Conservation (phyloP, 1,140 invertebrate genomes). For the Diorhabda carinulata region DNA sequence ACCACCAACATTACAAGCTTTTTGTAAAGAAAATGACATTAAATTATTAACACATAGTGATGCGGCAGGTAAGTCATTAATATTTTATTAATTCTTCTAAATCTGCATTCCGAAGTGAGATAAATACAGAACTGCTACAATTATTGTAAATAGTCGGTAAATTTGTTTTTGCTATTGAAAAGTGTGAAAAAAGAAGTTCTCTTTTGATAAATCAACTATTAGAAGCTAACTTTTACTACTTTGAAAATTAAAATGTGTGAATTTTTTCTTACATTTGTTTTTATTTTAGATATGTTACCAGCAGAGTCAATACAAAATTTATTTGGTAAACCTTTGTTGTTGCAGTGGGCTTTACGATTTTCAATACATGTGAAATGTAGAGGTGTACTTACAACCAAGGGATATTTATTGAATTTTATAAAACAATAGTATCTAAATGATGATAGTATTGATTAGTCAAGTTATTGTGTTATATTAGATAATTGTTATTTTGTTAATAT, state of each 20-base stretch:
- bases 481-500: too few relatives aligned
- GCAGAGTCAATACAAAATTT: conserved; percentile 50
- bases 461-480: too few relatives aligned
- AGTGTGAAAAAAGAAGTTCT: too few relatives aligned
- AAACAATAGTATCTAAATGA: not conserved
- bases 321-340: conserved; percentile 48
- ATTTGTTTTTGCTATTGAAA: not conserved
- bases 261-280: conserved; percentile 19
- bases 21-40: conserved; percentile 86
- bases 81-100: not conserved
- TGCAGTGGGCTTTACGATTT: conserved; percentile 76
- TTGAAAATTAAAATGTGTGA: conserved; percentile 1
- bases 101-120: not conserved
- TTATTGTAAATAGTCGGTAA: not conserved
- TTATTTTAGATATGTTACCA: conserved; percentile 59
- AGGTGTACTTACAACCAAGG: conserved; percentile 84
- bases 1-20: conserved; percentile 81
- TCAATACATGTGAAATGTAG: conserved; percentile 85
- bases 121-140: not conserved
- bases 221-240: not conserved
- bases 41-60: conserved; percentile 95
- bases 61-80: conserved; percentile 65
- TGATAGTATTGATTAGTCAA: too few relatives aligned
- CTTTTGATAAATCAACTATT: not conserved
- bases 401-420: conserved; percentile 50